Conservation (phyloP, 2,113 vertebrate species). For the Narcine bancroftii region DNA sequence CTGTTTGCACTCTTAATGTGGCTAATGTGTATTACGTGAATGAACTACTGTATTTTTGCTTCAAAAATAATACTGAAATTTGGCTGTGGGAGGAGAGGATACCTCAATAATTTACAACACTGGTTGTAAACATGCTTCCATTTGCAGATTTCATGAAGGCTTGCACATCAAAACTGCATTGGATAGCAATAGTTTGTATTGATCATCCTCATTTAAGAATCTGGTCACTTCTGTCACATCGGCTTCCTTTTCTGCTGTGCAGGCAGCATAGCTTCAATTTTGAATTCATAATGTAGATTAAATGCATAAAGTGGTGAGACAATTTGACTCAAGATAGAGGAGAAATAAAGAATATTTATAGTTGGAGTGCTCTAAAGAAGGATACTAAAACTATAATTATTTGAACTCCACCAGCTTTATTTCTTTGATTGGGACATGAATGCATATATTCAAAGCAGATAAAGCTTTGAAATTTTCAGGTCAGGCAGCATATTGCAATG, state of each 20-base stretch:
- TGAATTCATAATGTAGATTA: conserved; percentile 77
- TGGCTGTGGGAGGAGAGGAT: conserved; percentile 60
- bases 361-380: background rate
- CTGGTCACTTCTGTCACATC: conserved; percentile 73
- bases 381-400: background rate
- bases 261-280: conserved; percentile 62
- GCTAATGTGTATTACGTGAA: conserved; percentile 55
- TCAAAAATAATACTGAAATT: conserved; percentile 62
- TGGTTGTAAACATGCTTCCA: conserved; percentile 51
- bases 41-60: conserved; percentile 58
- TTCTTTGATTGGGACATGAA: background rate
- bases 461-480: too few species aligned
- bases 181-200: conserved; percentile 59
- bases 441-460: too few species aligned
- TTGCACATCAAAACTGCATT: conserved; percentile 58
- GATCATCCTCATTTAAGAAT: conserved; percentile 81
- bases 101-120: conserved; percentile 66
- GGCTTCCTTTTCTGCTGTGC: conserved; percentile 77
- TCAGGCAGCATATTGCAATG: too few species aligned
- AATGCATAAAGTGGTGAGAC: conserved; percentile 62
- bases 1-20: conserved; percentile 65
- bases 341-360: background rate
- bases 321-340: conserved; percentile 13
- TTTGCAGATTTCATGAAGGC: conserved; percentile 64
- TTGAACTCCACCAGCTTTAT: background rate